Evolutionary conservation across 1,140 invertebrate species (phyloP), one percentile per base, ranked within the genome.

Genomic region (Drosophila grimshawi): DNA sequence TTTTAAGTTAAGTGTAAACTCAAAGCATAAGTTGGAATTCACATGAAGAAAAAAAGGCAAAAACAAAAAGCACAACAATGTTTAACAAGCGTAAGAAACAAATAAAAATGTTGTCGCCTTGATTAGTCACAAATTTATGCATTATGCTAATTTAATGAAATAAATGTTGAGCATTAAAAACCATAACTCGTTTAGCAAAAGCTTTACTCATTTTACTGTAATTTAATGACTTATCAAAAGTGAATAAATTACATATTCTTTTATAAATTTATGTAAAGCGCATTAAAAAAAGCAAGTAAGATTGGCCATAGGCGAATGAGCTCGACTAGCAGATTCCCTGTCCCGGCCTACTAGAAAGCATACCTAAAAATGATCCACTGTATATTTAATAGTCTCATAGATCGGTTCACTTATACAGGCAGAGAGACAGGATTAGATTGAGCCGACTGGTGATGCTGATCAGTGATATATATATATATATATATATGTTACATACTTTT

Each of bases 61-160:
- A 19, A 19, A 19, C 19, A 19, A 19, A 19, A 19, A 19, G 19
- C 19, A 19, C 19, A 19, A 10, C 3, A 53, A 39, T 33, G 27
- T 19, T 29, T 30, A 53, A 11, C 2, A 19, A 19, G 19, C 19
- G 32, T 52, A 33, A 19, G n/a, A 30, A 11, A 6, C 7, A 35
- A 10, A 10, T 30, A n/a, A 30, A 46, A 46, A 2, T 8, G 3
- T 49, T 27, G 3, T 43, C 43, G 7, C 41, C n/a, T 51, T 43
- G 43, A 52, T 68, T 61, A 53, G 48, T 45, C 56, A 68, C 37
- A 55, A 46, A 33, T 43, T 43, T 55, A 11, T 46, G 32, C 41
- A 63, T 62, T 69, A 69, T 69, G 67, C 30, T 52, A 71, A 68
- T 59, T 6, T 4, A 19, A n/a, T 10, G 29, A 56, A 30, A 35